phyloP scores from a whole-genome alignment of 2,797 vertebrate species.

The Hafferia zeledoni region DNA sequence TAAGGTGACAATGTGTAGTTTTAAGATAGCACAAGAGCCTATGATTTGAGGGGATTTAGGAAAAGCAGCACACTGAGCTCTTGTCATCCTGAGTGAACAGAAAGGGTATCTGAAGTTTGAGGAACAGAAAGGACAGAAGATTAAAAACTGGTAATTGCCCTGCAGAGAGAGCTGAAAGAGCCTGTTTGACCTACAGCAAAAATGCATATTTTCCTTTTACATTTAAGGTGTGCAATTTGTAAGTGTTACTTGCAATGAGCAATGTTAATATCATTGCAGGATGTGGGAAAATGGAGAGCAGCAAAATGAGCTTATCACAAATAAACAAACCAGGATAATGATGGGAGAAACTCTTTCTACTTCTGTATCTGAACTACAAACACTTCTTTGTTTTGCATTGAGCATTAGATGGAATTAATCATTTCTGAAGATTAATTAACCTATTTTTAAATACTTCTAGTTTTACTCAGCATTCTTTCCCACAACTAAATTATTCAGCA shows the following conservation, averaged over 20 bases:
- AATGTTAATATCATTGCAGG: neutral
- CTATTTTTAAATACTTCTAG: neutral
- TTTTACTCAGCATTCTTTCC: neutral
- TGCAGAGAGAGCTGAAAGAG: neutral
- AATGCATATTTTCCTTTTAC: rapidly evolving
- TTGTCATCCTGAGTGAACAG: neutral
- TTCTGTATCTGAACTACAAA: neutral
- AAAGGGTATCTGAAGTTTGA: neutral
- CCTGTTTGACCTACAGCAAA: neutral
- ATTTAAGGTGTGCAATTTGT: neutral
- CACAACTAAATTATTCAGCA: neutral
- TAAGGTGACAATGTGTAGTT: neutral
- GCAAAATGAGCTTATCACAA: neutral
- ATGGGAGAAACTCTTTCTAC: neutral
- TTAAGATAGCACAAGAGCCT: neutral
- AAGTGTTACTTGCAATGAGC: neutral
- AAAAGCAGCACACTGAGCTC: neutral
- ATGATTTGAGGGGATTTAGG: neutral
- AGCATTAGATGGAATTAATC: neutral
- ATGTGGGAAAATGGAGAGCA: neutral
- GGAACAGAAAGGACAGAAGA: neutral
- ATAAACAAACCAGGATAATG: neutral
- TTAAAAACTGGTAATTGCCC: neutral
- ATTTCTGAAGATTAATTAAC: neutral
- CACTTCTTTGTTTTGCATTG: neutral